These are phyloP conservation scores for Phodopus roborovskii DNA, from an alignment of 2,113 vertebrate species.

Conservation along the genomic window DNA sequence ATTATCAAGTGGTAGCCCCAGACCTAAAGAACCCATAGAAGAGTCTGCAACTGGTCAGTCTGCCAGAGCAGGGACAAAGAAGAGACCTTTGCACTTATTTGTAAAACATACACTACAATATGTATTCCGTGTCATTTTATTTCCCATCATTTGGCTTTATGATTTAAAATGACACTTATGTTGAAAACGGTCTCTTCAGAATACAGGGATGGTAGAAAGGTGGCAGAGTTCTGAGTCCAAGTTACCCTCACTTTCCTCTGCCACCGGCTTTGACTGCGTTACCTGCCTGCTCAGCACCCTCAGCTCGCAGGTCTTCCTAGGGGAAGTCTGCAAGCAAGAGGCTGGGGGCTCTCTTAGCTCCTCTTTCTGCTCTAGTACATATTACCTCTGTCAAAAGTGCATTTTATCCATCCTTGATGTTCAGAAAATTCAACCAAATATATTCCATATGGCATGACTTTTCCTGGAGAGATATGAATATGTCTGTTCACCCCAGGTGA, in stretches of 20 bases:
- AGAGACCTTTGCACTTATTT: not conserved
- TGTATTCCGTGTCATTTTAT: not conserved
- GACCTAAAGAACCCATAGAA: not conserved
- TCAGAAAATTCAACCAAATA: not conserved
- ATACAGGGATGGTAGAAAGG: not conserved
- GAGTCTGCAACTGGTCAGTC: not conserved
- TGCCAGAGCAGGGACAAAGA: not conserved
- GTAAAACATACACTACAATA: not conserved
- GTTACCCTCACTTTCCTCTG: rapidly evolving
- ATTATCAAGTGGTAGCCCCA: not conserved
- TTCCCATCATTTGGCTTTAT: not conserved
- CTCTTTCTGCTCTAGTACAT: not conserved
- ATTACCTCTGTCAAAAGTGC: not conserved
- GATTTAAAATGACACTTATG: not conserved
- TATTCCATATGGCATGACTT: too few relatives aligned
- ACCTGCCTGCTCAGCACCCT: too few relatives aligned
- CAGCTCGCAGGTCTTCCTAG: not conserved
- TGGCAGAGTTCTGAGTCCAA: not conserved
- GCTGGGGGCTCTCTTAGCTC: not conserved
- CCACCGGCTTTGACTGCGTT: not conserved
- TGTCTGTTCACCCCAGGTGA: not conserved
- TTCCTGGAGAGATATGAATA: not conserved
- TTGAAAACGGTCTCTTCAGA: not conserved
- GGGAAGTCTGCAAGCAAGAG: not conserved
- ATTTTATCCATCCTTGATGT: not conserved